Base-by-base conservation (phyloP, 2,113 vertebrate genomes). In the Anguilla rostrata region DNA sequence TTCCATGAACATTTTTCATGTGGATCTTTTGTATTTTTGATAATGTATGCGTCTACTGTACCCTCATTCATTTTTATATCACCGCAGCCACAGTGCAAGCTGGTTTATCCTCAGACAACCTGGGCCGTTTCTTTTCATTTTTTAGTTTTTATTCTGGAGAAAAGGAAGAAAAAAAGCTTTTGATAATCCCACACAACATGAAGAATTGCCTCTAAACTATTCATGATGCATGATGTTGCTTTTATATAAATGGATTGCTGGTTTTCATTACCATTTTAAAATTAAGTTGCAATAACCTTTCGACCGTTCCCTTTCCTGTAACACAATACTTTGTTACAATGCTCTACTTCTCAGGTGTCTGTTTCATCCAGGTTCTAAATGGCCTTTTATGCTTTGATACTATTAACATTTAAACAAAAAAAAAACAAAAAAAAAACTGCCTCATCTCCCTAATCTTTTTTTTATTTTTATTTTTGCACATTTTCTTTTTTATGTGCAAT, bases 241-340 rank as follows among this genome's bases (percentile, higher is more conserved):
- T 56, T 57, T 53, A 53, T 46, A 60, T 66, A 85, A 85, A 41
- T 78, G 40, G 86, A 87, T 57, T 84, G 8, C 22, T 40, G 46
- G 49, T 53, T 66, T 86, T 63, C 78, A 86, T 81, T 86, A 71
- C 26, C 81, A 83, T 75, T 53, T 53, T 83, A n/a, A 75, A 86
- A 86, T 75, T 83, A 82, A 39, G 16, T 66, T 86, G 57, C 82
- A 75, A n/a, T 82, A 57, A 86, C 57, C 53, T 53, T 86, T 66
- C 66, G 79, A 81, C 41, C 16, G 80, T 39, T 41, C 11, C 56
- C 83, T 53, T 11, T 84, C 49, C 16, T 71, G 40, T 53, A 86
- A 83, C 71, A 29, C 78, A 46, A 83, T n/a, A 83, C 41, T 41
- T 75, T 83, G 66, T 40, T 49, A 26, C 60, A 14, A 16, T 41